Conservation (phyloP, 2,797 vertebrate species). For the Gallirallus australis region DNA sequence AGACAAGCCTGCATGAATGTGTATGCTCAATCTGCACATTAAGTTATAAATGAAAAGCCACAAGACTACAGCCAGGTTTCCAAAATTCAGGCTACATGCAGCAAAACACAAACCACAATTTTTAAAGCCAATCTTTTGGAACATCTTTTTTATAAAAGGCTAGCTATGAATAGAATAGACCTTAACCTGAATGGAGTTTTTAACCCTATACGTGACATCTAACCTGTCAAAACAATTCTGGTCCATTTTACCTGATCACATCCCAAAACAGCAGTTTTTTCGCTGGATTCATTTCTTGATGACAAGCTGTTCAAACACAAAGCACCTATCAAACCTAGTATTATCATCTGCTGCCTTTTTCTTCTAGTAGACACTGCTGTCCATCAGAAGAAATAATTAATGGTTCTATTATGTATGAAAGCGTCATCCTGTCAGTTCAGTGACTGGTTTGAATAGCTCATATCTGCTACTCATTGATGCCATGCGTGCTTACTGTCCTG, state of each 20-base stretch:
- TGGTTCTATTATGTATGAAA: slow-evolving; percentile 78
- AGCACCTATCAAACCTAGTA: slow-evolving; percentile 70
- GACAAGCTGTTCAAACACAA: slow-evolving; percentile 77
- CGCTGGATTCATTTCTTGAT: slow-evolving; percentile 59
- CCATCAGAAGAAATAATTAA: slow-evolving; percentile 83
- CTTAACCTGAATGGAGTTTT: slow-evolving; percentile 39
- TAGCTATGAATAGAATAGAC: slow-evolving; percentile 12
- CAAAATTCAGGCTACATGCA: not conserved
- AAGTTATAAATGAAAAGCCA: slow-evolving; percentile 20
- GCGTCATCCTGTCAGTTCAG: slow-evolving; percentile 77
- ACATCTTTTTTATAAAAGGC: slow-evolving; percentile 12
- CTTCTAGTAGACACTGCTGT: slow-evolving; percentile 74
- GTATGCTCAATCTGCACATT: not conserved
- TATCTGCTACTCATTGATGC: slow-evolving; percentile 80
- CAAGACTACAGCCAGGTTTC: not conserved
- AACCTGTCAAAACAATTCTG: slow-evolving; percentile 69
- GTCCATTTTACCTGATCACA: slow-evolving; percentile 74
- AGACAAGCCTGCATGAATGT: not conserved
- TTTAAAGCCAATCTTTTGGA: slow-evolving; percentile 26
- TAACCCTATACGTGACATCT: slow-evolving; percentile 52
- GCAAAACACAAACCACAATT: slow-evolving; percentile 16
- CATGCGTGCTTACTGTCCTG: slow-evolving; percentile 85
- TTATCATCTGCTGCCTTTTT: slow-evolving; percentile 69
- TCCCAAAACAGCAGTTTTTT: slow-evolving; percentile 55
- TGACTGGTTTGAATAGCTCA: slow-evolving; percentile 78